phyloP scores from a whole-genome alignment of 2,113 vertebrate genomes.

The Mastomys coucha region DNA sequence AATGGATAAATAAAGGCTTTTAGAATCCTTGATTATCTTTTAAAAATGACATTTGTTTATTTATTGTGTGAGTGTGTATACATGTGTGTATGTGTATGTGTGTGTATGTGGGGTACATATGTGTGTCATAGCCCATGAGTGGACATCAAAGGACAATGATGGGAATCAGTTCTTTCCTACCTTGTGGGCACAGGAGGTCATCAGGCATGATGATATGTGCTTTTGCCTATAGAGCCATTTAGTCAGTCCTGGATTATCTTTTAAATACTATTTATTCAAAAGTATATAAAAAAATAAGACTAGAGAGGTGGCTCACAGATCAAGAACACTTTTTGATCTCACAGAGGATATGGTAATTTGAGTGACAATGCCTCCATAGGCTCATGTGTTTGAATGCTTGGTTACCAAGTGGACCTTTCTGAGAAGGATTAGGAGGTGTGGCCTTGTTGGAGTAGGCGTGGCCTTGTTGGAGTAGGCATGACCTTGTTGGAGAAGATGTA shows the following conservation, averaged over 20 bases:
- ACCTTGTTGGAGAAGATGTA: neutral
- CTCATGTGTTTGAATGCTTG: neutral
- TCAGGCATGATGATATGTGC: neutral
- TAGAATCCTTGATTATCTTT: constrained; percentile 25
- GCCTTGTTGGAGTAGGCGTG: neutral
- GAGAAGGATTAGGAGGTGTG: neutral
- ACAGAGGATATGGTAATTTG: neutral
- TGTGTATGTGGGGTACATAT: neutral
- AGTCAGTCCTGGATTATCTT: neutral
- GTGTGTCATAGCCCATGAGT: neutral
- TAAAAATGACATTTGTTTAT: neutral
- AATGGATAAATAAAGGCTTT: neutral
- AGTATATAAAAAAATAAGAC: neutral
- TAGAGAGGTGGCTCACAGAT: neutral
- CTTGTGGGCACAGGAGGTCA: neutral
- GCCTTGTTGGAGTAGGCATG: neutral
- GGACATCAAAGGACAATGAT: neutral
- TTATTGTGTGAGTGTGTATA: neutral
- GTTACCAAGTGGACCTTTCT: neutral
- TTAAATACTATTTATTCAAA: neutral
- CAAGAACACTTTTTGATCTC: neutral
- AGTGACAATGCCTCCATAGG: neutral
- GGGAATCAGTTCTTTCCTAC: neutral
- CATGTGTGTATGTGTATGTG: neutral
- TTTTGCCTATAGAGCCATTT: neutral